These are phyloP conservation scores for Diabrotica undecimpunctata DNA, from an alignment of 1,140 invertebrate genomes.

Conservation along the genomic window DNA sequence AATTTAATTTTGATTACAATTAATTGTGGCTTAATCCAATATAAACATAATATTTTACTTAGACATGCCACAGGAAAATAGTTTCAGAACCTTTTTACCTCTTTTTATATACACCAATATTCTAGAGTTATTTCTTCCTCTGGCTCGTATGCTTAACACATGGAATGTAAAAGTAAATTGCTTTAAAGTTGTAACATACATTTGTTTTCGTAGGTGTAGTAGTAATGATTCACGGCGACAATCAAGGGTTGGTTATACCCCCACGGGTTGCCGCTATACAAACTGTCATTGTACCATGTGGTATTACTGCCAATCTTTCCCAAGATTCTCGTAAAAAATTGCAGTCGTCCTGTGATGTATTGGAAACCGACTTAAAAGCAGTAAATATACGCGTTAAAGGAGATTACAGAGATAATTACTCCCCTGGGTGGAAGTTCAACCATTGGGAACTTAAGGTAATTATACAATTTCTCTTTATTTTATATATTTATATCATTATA, in stretches of 20 bases:
- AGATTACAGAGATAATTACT: conserved; percentile 94
- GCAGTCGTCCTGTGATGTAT: conserved; percentile 65
- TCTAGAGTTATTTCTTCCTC: too few relatives aligned
- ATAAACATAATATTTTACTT: too few relatives aligned
- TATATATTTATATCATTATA: too few relatives aligned
- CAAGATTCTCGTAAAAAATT: conserved; percentile 69
- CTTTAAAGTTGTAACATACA: too few relatives aligned
- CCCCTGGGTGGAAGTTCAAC: conserved; percentile 99
- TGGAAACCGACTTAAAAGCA: conserved; percentile 59
- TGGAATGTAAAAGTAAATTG: too few relatives aligned
- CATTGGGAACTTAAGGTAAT: conserved; percentile 96
- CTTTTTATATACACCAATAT: too few relatives aligned
- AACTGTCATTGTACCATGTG: conserved; percentile 93
- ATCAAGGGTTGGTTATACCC: conserved; percentile 93
- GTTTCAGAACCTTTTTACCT: too few relatives aligned
- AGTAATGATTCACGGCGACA: conserved; percentile 96
- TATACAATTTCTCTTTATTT: not conserved
- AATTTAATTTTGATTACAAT: too few relatives aligned
- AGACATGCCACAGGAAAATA: too few relatives aligned
- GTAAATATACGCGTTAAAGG: conserved; percentile 68
- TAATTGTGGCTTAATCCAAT: too few relatives aligned
- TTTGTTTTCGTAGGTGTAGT: conserved; percentile 67
- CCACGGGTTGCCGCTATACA: conserved; percentile 83
- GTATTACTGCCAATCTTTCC: conserved; percentile 80
- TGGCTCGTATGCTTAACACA: too few relatives aligned